Evolutionary conservation across 2,113 vertebrate genomes (phyloP).

Genomic region (Corapipo altera): DNA sequence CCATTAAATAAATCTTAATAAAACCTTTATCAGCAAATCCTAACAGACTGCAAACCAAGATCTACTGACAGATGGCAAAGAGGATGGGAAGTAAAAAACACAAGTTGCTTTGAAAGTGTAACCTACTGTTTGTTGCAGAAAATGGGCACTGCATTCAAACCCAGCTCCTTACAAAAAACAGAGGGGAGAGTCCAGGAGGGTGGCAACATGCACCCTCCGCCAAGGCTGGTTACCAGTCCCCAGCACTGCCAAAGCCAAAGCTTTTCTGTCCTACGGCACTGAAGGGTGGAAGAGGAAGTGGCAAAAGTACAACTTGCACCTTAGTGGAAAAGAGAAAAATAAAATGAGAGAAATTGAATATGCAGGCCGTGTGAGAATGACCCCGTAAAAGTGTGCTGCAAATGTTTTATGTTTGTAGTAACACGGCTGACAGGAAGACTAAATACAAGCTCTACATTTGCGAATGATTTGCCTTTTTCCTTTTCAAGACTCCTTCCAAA

Average conservation of each 20-base stretch:
- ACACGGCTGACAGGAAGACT: not conserved
- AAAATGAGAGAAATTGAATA: not conserved
- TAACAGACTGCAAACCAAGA: slow-evolving; percentile 4
- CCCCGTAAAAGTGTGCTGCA: fast-evolving
- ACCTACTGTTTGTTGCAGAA: not conserved
- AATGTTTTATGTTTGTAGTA: not conserved
- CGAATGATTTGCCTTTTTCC: not conserved
- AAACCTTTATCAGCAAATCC: slow-evolving; percentile 33
- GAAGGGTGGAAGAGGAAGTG: not conserved
- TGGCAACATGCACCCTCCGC: fast-evolving
- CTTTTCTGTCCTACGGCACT: not conserved
- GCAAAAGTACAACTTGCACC: not conserved
- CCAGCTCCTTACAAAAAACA: not conserved
- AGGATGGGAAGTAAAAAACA: slow-evolving; percentile 20
- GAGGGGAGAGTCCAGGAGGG: not conserved
- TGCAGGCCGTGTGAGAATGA: not conserved
- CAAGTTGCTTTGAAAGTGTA: not conserved
- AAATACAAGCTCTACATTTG: not conserved
- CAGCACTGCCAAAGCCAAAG: not conserved
- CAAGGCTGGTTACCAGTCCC: not conserved
- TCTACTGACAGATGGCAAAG: slow-evolving; percentile 52
- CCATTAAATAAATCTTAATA: slow-evolving; percentile 58
- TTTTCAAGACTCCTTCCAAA: not conserved
- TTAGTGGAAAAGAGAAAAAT: not conserved
- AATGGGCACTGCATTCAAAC: not conserved